Percentiles rank a stretch among this genome's conserved stretches.
Conservation (phyloP, 2,113 vertebrate species). For the Motacilla tschutschensis region DNA sequence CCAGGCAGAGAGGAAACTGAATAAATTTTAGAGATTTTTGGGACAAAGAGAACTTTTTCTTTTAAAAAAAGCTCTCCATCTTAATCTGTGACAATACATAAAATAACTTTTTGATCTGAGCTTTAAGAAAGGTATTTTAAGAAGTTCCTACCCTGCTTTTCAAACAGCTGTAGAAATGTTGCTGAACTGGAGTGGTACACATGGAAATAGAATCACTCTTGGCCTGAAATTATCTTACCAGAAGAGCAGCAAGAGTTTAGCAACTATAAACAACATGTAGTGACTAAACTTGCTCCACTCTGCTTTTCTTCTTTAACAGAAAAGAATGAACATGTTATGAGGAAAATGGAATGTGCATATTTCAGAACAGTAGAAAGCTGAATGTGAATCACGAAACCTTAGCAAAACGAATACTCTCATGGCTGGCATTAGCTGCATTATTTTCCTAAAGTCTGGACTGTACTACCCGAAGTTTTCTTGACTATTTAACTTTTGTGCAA, state of each 20-base stretch:
- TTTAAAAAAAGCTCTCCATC: neutral
- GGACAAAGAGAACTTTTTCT: neutral
- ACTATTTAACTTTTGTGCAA: neutral
- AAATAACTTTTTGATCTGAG: neutral
- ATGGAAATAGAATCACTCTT: neutral
- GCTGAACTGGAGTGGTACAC: neutral
- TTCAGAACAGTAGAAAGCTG: neutral
- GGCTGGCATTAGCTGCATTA: neutral
- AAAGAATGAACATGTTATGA: neutral
- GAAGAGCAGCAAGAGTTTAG: neutral
- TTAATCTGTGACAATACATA: neutral
- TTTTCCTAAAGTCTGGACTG: neutral
- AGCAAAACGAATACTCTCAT: neutral
- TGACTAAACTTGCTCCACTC: neutral
- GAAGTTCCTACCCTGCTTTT: neutral
- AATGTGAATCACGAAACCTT: neutral
- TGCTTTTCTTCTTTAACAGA: neutral
- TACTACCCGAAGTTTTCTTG: neutral
- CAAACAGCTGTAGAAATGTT: neutral
- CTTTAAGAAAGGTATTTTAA: slow-evolving; percentile 11
- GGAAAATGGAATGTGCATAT: neutral
- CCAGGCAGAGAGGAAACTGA: neutral
- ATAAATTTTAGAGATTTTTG: neutral
- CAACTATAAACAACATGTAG: neutral
- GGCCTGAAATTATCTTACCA: neutral